Evolutionary conservation across 2,888 invertebrate species (phyloP), one percentile per base, ranked within the genome.

Genomic region (Matsumyia berberina): DNA sequence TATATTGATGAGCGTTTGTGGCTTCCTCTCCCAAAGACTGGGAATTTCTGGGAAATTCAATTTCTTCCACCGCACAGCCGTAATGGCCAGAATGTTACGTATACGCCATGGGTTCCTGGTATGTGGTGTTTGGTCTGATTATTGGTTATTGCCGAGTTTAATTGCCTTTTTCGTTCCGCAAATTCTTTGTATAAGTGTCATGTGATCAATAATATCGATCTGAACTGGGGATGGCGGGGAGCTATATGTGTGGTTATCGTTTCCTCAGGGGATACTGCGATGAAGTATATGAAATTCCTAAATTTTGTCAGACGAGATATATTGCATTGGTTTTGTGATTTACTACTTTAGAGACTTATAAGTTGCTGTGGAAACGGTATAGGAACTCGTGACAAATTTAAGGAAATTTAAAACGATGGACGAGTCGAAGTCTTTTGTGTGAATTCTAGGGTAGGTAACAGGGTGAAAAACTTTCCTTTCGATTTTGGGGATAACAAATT

Each of bases 381-480:
- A 12, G n/a, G 0, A 19, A 37, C 29, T 17, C 17, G 33, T 55
- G 17, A 57, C 33, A 44, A 33, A 69, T 55, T 19, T 4, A 1
- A 7, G 4, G 46, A 19, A 8, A 19, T n/a, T 51, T 4, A n/a
- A 15, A 24, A 37, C 42, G 53, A 69, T 44, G 31, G 42, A 55
- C 51, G 33, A 12, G 17, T 29, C n/a, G n/a, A n/a, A 49, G n/a
- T 39, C 57, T 7, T 39, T 58, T 37, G 37, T 37, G 39, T n/a
- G 24, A 58, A 24, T 39, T 31, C 39, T 42, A 44, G 5, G 31
- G n/a, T 15, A 60, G 42, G 31, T 31, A 5, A n/a, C n/a, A n/a
- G n/a, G n/a, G n/a, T n/a, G n/a, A n/a, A n/a, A n/a, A n/a, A n/a
- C n/a, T n/a, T n/a, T n/a, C n/a, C n/a, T n/a, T 42, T 12, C 29